These are phyloP conservation scores for Hydra vulgaris DNA, from an alignment of 30 jellyfish, hydroid and myxozoan genomes.

Conservation along the genomic window DNA sequence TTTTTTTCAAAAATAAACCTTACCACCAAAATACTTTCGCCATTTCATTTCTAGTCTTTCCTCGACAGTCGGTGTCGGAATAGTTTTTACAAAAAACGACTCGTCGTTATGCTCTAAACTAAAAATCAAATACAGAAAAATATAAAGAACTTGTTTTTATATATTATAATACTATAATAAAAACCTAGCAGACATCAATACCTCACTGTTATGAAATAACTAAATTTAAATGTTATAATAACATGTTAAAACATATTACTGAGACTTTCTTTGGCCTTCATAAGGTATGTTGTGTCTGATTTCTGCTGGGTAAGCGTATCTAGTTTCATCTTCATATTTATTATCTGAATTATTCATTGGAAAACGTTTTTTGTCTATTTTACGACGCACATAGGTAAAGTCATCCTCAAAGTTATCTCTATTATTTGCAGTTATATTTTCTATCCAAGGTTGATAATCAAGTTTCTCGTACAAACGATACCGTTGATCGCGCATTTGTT, in stretches of 20 bases:
- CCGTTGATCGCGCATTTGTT: not conserved
- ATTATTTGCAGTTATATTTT: not conserved
- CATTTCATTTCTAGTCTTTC: constrained; percentile 27
- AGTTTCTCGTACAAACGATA: not conserved
- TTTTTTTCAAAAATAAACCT: too few species aligned
- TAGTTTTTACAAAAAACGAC: not conserved
- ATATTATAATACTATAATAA: not conserved
- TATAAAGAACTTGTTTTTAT: too few species aligned
- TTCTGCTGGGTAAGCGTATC: not conserved
- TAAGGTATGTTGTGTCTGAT: not conserved
- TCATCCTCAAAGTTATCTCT: not conserved
- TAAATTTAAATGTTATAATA: too few species aligned
- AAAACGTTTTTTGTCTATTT: not conserved
- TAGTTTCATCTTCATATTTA: not conserved
- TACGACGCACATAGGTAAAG: not conserved
- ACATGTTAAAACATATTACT: not conserved
- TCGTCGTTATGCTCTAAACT: not conserved
- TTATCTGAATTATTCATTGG: not conserved
- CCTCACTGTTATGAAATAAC: not conserved
- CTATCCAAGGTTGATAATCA: not conserved
- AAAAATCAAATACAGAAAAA: too few species aligned
- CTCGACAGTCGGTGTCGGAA: constrained; percentile 24
- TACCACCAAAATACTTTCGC: constrained; percentile 28
- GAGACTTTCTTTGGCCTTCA: not conserved
- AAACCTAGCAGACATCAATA: too few species aligned